Base-by-base conservation (phyloP, 2,797 vertebrate species). In the Uromys caudimaculatus region DNA sequence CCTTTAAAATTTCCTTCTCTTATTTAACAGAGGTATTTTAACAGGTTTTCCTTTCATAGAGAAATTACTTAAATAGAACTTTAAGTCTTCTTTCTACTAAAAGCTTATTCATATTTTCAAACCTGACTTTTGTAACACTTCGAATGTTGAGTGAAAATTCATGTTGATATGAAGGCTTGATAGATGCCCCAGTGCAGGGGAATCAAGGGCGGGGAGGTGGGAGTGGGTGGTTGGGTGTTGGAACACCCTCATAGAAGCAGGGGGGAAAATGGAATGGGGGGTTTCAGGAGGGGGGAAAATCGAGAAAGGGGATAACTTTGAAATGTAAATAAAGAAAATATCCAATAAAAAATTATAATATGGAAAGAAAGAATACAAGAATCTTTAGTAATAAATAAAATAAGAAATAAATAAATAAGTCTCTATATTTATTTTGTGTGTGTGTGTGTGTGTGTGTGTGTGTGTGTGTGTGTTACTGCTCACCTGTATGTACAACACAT, bases 21-120 rank as follows among this genome's bases (percentile, higher is more conserved):
- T 67, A 67, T 21, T 89, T 90, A 89, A 73, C 7, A 75, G 52
- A 82, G 71, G 24, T 60, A 78, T 35, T 90, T 96, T 79, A 64
- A 32, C 38, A 92, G n/a, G 24, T 91, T 79, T 90, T 54, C 7
- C 35, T 90, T 32, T 84, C 9, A 64, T 6, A 60, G 29, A 90
- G 94, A 94, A 90, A 4, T 2, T 41, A 41, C 13, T 75, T 83
- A 92, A 89, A 41, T 90, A 81, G 88, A 89, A 44, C 16, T 29
- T n/a, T 17, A 29, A 52, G 27, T 87, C 27, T 94, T 56, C 35
- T 91, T 95, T 64, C 35, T 93, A 29, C 1, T 85, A 71, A 81
- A 14, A 69, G 5, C 27, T 93, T 21, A 62, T 93, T 50, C n/a
- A 5, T 60, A 58, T 90, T 60, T 78, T 73, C 27, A 89, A 58